phyloP scores from a whole-genome alignment of 2,888 invertebrate species.

The Sclerodermus sp. region DNA sequence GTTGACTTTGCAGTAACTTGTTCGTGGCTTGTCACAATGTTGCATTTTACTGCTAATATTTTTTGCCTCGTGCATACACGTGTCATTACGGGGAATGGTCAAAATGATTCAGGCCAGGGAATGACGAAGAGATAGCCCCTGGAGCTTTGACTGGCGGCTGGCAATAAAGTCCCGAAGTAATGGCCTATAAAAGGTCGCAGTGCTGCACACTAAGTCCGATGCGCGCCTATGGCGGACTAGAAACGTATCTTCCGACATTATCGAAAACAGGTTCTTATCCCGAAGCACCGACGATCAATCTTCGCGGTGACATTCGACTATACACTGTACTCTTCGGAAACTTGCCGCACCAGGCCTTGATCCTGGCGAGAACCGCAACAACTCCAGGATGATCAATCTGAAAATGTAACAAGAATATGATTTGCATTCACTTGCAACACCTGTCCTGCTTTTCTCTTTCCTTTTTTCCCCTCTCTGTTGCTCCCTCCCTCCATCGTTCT shows the following conservation, averaged over 20 bases:
- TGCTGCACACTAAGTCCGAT: slow-evolving; percentile 11
- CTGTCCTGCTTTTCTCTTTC: no score
- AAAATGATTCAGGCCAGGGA: slow-evolving; percentile 10
- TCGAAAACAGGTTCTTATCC: slow-evolving; percentile 39
- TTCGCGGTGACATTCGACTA: slow-evolving; percentile 15
- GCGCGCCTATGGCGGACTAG: slow-evolving; percentile 17
- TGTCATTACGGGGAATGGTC: slow-evolving; percentile 8
- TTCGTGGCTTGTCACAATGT: background rate
- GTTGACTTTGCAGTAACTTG: slow-evolving; percentile 1
- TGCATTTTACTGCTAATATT: slow-evolving; percentile 13
- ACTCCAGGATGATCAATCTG: no score
- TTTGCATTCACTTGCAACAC: no score
- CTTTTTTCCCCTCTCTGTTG: no score
- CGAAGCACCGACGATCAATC: slow-evolving; percentile 20
- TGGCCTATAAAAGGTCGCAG: slow-evolving; percentile 25
- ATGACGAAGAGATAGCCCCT: slow-evolving; percentile 21
- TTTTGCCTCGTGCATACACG: slow-evolving; percentile 9
- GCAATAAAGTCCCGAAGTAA: slow-evolving; percentile 27
- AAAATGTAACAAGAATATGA: no score
- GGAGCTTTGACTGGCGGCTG: slow-evolving; percentile 19
- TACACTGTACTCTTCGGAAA: slow-evolving; percentile 5
- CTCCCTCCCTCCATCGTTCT: no score
- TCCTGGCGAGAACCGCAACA: no score
- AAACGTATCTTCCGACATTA: slow-evolving; percentile 35
- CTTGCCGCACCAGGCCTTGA: background rate